Base-by-base conservation (phyloP, 2,797 vertebrate genomes). In the Smutsia gigantea region DNA sequence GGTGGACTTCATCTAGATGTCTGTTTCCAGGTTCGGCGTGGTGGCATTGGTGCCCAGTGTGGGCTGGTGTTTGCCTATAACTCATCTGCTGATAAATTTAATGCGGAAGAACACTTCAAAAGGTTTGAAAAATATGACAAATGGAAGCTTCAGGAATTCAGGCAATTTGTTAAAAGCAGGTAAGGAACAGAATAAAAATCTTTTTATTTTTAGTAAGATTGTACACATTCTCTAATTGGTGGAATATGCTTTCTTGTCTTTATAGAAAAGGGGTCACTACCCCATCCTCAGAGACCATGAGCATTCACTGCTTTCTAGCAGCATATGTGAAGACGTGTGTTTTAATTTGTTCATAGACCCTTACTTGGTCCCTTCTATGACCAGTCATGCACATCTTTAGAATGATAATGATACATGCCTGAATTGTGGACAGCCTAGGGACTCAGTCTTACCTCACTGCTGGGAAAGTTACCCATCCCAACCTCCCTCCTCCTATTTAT, bases 31-130 rank as follows among this genome's bases (percentile, higher is more conserved):
- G 99, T 99, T 25, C 99, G 99, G 59, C 99, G 99, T 94, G 99
- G 99, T 6, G 99, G 99, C 94, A 99, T 99, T 0, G 99, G 99
- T 37, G 99, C 99, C 2, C 99, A 99, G 97, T 99, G 99, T 34
- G 99, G 99, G 31, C 97, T 99, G 97, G 99, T 99, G 69, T 99
- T 99, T 95, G 99, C 99, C 0, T 99, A 99, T 97, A 99, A 99
- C 4, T 99, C 98, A 0, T 95, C 98, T 3, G 98, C 99, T 0
- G 98, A 98, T 0, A 98, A 98, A 79, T 99, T 99, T 96, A 99
- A 99, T 0, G 99, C 99, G 0, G 99, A 99, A 94, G 99, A 99
- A 29, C 99, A 99, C 97, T 99, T 99, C 97, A 99, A 97, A 92
- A 99, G 99, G 96, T 99, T 99, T 98, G 99, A 99, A 97, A 99